These are phyloP conservation scores for Centroberyx gerrardi DNA, from an alignment of 2,797 vertebrate species.

Conservation along the genomic window DNA sequence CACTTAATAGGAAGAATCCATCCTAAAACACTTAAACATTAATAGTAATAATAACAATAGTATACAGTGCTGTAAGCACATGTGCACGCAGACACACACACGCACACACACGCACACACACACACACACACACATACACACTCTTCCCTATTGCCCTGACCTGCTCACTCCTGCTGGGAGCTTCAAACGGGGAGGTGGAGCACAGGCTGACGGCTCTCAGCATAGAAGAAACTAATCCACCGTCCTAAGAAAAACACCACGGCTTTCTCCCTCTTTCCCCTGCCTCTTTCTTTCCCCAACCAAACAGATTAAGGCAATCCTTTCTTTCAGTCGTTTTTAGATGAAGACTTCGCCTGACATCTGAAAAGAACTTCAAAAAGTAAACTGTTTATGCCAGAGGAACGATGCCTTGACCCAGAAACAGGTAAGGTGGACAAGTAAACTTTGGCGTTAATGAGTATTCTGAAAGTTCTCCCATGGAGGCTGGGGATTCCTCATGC, in stretches of 20 bases:
- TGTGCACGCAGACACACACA: neutral
- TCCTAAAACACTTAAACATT: too few species aligned
- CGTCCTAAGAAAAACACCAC: neutral
- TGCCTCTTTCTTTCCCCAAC: neutral
- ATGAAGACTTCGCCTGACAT: neutral
- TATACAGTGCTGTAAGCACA: too few species aligned
- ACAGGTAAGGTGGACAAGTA: neutral
- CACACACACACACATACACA: neutral
- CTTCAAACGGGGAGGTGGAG: neutral
- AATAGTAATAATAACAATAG: too few species aligned
- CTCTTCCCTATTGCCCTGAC: conserved; percentile 1
- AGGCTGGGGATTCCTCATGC: neutral
- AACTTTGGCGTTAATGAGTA: too few species aligned
- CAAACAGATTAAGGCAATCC: conserved; percentile 12
- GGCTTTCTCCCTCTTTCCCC: neutral
- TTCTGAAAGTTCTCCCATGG: too few species aligned
- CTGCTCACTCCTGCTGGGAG: neutral
- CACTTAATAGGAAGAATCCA: too few species aligned
- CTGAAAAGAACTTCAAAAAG: conserved; percentile 9
- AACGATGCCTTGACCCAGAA: conserved; percentile 4
- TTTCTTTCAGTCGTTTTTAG: neutral
- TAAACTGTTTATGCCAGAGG: conserved; percentile 5
- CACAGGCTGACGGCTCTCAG: conserved; percentile 4
- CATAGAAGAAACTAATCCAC: neutral
- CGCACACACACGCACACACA: neutral